phyloP scores from a whole-genome alignment of 1,140 invertebrate species.

The Hirudo medicinalis region DNA sequence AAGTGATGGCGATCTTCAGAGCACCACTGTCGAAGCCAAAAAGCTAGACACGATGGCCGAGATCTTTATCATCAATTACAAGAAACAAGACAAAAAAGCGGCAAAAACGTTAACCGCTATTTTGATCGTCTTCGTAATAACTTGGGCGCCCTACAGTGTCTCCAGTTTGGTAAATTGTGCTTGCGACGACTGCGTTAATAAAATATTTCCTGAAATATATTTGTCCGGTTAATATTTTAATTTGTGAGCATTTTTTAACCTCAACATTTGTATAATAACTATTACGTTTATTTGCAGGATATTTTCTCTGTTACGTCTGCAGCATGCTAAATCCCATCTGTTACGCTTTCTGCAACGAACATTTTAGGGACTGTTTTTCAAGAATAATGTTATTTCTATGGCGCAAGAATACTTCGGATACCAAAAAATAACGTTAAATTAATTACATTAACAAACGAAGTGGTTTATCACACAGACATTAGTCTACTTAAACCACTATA shows the following conservation, averaged over 20 bases:
- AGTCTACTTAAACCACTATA: too few relatives aligned
- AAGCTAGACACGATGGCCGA: not conserved
- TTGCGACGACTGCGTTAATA: not conserved
- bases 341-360: conserved; percentile 16
- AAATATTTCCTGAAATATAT: not conserved
- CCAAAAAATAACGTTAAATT: too few relatives aligned
- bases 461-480: too few relatives aligned
- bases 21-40: not conserved
- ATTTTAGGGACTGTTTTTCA: conserved; percentile 13
- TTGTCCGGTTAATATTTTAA: not conserved
- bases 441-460: too few relatives aligned
- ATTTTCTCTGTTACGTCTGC: conserved; percentile 19
- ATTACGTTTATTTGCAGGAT: conserved; percentile 10
- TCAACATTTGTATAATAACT: not conserved
- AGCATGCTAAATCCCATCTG: conserved; percentile 20
- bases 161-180: conserved; percentile 36
- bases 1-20: not conserved
- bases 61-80: conserved; percentile 30
- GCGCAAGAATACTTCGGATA: not conserved
- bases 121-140: conserved; percentile 89
- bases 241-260: not conserved
- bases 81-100: conserved; percentile 93
- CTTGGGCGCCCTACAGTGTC: conserved; percentile 98
- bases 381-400: not conserved
- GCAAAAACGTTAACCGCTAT: conserved; percentile 94